Evolutionary conservation across 1,140 invertebrate genomes (phyloP).

Genomic region (Diprion similis): DNA sequence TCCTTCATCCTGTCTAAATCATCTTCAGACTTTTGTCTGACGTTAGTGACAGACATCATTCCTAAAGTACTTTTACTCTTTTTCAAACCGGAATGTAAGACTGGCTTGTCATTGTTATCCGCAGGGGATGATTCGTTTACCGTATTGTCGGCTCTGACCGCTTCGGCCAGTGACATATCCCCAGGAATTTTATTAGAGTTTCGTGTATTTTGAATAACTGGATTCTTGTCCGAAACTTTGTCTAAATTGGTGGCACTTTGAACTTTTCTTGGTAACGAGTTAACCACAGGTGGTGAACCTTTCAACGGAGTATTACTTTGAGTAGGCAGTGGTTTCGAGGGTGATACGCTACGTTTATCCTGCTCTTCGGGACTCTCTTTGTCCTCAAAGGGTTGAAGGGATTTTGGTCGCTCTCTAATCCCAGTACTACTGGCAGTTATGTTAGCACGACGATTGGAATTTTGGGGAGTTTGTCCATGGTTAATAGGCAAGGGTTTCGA

Average conservation of each 20-base stretch:
- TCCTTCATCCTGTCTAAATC: conserved; percentile 72
- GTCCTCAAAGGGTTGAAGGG: conserved; percentile 40
- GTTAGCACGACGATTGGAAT: conserved; percentile 36
- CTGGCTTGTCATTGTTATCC: conserved; percentile 15
- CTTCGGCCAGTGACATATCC: conserved; percentile 17
- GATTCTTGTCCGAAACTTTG: conserved; percentile 12
- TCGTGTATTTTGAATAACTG: conserved; percentile 28
- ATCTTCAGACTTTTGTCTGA: conserved; percentile 54
- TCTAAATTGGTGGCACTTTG: conserved; percentile 21
- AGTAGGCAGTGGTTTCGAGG: conserved; percentile 27
- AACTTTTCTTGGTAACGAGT: conserved; percentile 20
- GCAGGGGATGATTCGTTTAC: conserved; percentile 9
- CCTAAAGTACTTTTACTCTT: conserved; percentile 17
- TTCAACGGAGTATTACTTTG: conserved; percentile 28
- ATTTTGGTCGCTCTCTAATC: conserved; percentile 42
- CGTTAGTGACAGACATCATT: conserved; percentile 8
- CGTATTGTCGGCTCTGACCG: background rate
- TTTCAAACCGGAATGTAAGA: conserved; percentile 18
- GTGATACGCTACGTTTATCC: conserved; percentile 40
- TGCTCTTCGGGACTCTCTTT: conserved; percentile 34
- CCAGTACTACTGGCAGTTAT: conserved; percentile 22
- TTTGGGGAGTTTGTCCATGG: conserved; percentile 28
- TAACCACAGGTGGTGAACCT: conserved; percentile 21
- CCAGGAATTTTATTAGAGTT: conserved; percentile 24
- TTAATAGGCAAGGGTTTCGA: conserved; percentile 30